Conservation (phyloP, 2,888 invertebrate genomes). For the Meganola albula region DNA sequence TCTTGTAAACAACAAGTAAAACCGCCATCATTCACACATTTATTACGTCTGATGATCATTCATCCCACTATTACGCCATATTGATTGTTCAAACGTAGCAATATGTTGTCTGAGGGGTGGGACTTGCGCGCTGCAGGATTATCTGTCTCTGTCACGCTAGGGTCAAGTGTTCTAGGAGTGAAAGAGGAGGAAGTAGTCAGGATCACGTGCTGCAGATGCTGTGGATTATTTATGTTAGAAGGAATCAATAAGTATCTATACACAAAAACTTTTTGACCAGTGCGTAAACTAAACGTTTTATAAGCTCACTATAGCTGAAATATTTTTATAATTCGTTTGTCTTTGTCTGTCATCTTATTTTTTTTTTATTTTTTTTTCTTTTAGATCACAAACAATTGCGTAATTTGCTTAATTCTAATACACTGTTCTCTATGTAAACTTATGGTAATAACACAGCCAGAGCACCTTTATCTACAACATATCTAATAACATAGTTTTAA, state of each 20-base stretch:
- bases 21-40: conserved; percentile 22
- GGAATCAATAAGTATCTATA: too few relatives aligned
- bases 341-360: too few relatives aligned
- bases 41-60: conserved; percentile 25
- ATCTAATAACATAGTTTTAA: too few relatives aligned
- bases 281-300: too few relatives aligned
- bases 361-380: too few relatives aligned
- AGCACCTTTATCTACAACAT: too few relatives aligned
- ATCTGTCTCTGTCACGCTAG: conserved; percentile 34
- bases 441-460: not conserved
- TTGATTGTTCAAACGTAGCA: conserved; percentile 54
- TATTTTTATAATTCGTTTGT: too few relatives aligned
- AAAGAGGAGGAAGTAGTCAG: conserved; percentile 38
- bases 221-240: conserved; percentile 36
- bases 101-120: conserved; percentile 47
- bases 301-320: too few relatives aligned
- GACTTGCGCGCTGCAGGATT: conserved; percentile 58
- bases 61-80: conserved; percentile 41
- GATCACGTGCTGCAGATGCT: conserved; percentile 68
- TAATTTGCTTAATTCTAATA: too few relatives aligned
- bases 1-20: conserved; percentile 15
- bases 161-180: conserved; percentile 27
- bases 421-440: not conserved
- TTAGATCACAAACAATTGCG: too few relatives aligned
- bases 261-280: too few relatives aligned